Evolutionary conservation across 1,140 invertebrate genomes (phyloP).

Genomic region (Phymastichus coffea): DNA sequence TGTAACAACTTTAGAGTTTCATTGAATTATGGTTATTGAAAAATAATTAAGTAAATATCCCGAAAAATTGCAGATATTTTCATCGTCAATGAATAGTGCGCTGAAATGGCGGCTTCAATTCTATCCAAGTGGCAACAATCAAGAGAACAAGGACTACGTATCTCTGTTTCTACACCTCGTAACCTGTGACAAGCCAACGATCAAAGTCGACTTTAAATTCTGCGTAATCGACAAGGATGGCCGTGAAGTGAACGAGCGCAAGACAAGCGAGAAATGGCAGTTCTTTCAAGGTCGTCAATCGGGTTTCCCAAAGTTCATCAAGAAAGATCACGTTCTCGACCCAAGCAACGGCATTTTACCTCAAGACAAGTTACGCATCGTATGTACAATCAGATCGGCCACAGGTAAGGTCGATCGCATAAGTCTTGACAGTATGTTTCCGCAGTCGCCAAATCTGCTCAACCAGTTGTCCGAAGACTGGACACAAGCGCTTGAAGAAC

Average conservation of each 20-base stretch:
- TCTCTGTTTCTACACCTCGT: constrained; percentile 10
- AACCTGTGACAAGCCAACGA: neutral
- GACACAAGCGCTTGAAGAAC: neutral
- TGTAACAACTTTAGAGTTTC: neutral
- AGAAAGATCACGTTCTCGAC: neutral
- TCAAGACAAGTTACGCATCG: neutral
- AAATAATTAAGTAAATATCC: neutral
- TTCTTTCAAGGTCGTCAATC: constrained; percentile 2
- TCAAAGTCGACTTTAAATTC: constrained; percentile 1
- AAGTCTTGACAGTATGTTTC: neutral
- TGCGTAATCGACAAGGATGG: neutral
- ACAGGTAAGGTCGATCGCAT: neutral
- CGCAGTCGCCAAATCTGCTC: neutral
- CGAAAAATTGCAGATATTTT: neutral
- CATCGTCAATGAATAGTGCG: neutral
- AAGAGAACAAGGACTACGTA: constrained; percentile 6
- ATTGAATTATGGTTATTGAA: no score
- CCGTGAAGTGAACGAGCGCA: constrained; percentile 8
- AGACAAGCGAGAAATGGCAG: constrained; percentile 1
- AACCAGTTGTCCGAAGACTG: neutral
- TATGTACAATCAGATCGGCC: neutral
- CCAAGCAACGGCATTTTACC: neutral
- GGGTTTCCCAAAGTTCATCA: constrained; percentile 1
- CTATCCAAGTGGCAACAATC: constrained; percentile 5
- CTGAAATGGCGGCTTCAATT: constrained; percentile 9